A percentile compares a stretch with the other conserved stretches of the same genome.
Conservation (phyloP, 2,797 vertebrate genomes). For the Prionace glauca region DNA sequence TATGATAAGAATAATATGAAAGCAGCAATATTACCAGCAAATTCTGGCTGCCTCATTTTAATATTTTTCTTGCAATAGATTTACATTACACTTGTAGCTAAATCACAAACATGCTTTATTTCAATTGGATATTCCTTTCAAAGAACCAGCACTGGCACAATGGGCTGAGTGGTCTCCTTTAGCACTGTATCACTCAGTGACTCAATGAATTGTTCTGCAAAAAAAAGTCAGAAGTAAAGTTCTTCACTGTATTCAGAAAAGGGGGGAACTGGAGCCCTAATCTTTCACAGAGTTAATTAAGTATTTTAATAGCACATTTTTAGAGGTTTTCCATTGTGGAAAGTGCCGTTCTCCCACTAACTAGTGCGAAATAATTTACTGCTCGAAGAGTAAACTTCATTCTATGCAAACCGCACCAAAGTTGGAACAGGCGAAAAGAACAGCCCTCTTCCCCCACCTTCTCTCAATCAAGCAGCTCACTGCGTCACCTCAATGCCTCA, state of each 20-base stretch:
- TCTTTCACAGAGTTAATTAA: neutral
- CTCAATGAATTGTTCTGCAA: neutral
- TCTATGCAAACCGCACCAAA: neutral
- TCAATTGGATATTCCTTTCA: neutral
- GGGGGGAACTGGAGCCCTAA: neutral
- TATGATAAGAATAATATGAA: neutral
- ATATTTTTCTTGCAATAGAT: neutral
- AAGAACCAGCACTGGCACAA: neutral
- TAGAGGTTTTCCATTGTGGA: neutral
- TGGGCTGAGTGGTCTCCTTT: neutral
- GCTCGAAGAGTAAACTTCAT: neutral
- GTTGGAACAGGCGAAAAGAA: neutral
- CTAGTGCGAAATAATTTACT: neutral
- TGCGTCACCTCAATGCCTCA: neutral
- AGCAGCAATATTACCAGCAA: neutral
- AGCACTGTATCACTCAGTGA: neutral
- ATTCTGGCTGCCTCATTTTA: neutral
- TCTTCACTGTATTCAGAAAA: neutral
- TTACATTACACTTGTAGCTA: neutral
- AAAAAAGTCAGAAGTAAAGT: neutral
- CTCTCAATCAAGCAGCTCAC: neutral
- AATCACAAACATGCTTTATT: neutral
- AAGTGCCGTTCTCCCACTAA: neutral
- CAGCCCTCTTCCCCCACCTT: neutral
- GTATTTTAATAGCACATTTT: neutral